These are phyloP conservation scores for Atethmia centrago DNA, from an alignment of 2,888 invertebrate species.

Conservation along the genomic window DNA sequence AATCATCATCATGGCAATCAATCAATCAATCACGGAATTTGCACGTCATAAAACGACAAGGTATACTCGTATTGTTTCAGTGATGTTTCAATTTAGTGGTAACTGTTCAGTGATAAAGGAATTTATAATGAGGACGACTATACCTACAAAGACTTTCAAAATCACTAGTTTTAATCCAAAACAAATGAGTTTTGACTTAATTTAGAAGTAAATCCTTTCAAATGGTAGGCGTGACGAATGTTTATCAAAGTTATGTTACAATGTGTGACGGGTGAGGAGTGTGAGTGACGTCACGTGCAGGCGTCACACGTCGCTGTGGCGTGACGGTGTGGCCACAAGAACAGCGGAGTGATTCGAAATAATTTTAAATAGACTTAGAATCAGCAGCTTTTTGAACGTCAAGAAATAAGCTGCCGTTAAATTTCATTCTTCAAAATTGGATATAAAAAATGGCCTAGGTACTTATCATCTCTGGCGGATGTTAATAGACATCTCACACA, in stretches of 20 bases:
- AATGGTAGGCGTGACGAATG: constrained; percentile 43
- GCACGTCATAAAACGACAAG: no score
- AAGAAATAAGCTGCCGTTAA: not conserved
- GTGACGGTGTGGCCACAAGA: constrained; percentile 31
- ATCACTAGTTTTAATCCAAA: not conserved
- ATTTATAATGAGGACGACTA: no score
- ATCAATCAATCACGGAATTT: no score
- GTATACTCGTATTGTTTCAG: no score
- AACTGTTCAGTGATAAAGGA: no score
- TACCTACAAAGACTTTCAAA: not conserved
- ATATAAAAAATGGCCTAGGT: not conserved
- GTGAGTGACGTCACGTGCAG: constrained; percentile 58
- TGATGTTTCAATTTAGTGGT: no score
- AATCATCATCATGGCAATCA: no score
- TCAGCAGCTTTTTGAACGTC: not conserved
- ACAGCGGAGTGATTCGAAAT: not conserved
- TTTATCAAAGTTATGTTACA: constrained; percentile 44
- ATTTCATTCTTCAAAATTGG: no score
- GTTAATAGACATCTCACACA: not conserved
- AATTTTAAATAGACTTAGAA: not conserved
- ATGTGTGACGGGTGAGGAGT: constrained; percentile 48
- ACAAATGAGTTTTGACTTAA: constrained; percentile 23
- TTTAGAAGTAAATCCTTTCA: constrained; percentile 24
- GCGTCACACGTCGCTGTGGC: constrained; percentile 36
- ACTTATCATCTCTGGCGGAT: not conserved